Percentiles rank a stretch among this genome's conserved stretches.
phyloP scores from a whole-genome alignment of 2,797 vertebrate genomes.

The Sebastolobus alascanus region DNA sequence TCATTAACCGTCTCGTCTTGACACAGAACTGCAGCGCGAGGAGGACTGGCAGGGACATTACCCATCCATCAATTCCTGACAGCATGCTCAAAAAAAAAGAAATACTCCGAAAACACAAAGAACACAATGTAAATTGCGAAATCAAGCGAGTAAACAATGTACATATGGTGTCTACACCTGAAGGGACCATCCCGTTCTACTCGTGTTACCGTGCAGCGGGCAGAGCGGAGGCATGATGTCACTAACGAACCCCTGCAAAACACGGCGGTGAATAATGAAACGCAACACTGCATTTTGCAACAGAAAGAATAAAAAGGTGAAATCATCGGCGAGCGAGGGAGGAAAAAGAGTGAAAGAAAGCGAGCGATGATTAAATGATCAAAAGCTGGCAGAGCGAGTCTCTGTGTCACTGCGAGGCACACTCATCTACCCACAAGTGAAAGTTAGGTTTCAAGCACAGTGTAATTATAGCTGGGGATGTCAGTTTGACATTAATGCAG shows the following conservation, averaged over 20 bases:
- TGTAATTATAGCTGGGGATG: conserved; percentile 99
- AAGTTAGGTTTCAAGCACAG: conserved; percentile 99
- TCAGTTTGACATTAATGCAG: conserved; percentile 99
- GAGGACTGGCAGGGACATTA: conserved; percentile 45
- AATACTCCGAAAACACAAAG: conserved; percentile 80
- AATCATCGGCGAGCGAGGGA: conserved; percentile 91
- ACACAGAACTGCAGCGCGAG: conserved; percentile 57
- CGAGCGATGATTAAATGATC: conserved; percentile 99
- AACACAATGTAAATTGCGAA: conserved; percentile 90
- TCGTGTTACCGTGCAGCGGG: conserved; percentile 70
- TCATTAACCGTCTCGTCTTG: conserved; percentile 72
- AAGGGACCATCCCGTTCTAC: conserved; percentile 87
- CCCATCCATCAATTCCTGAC: conserved; percentile 61
- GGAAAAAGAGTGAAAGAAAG: conserved; percentile 93
- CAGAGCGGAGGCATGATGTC: conserved; percentile 91
- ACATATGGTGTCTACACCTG: conserved; percentile 90
- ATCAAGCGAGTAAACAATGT: conserved; percentile 93
- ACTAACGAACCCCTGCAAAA: conserved; percentile 94
- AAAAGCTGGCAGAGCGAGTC: conserved; percentile 98
- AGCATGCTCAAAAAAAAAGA: conserved; percentile 36
- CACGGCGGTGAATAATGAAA: conserved; percentile 95
- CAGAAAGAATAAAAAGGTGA: conserved; percentile 96
- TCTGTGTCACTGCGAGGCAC: conserved; percentile 99
- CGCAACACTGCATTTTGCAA: conserved; percentile 96
- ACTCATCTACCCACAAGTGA: conserved; percentile 99